A percentile compares a stretch with the other conserved stretches of the same genome.
These are phyloP conservation scores for Philonicus albiceps DNA, from an alignment of 2,888 invertebrate genomes.

Conservation along the genomic window DNA sequence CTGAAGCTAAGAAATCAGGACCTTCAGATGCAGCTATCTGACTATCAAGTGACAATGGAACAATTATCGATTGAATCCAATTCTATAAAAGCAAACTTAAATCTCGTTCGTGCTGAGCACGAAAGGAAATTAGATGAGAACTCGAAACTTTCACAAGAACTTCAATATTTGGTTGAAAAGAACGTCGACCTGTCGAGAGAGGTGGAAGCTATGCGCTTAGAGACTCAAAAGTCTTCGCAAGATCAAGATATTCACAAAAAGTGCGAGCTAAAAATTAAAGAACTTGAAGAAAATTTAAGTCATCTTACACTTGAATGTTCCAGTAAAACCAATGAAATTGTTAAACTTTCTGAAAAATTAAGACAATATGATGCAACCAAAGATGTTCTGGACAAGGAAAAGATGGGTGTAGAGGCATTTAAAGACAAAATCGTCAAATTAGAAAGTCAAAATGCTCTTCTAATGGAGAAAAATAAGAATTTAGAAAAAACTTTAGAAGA, in stretches of 20 bases:
- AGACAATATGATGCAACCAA: slow-evolving; percentile 61
- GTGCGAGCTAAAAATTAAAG: slow-evolving; percentile 47
- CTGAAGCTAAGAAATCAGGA: slow-evolving; percentile 54
- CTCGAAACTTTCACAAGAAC: slow-evolving; percentile 47
- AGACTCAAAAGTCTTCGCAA: slow-evolving; percentile 28
- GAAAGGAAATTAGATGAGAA: slow-evolving; percentile 51
- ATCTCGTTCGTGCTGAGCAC: slow-evolving; percentile 46
- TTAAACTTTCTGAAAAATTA: slow-evolving; percentile 61
- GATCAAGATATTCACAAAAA: slow-evolving; percentile 33
- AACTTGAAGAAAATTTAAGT: slow-evolving; percentile 46
- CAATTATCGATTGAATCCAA: slow-evolving; percentile 49
- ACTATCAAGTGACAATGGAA: slow-evolving; percentile 45
- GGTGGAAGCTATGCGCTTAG: slow-evolving; percentile 47
- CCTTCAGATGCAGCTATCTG: slow-evolving; percentile 53
- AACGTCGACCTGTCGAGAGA: slow-evolving; percentile 47
- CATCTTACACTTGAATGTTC: slow-evolving; percentile 52
- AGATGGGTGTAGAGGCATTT: slow-evolving; percentile 62
- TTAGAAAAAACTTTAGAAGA: slow-evolving; percentile 21
- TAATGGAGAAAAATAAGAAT: slow-evolving; percentile 52
- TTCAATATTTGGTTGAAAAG: slow-evolving; percentile 47
- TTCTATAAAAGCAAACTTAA: slow-evolving; percentile 45
- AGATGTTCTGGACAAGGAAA: slow-evolving; percentile 60
- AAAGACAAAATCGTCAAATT: slow-evolving; percentile 63
- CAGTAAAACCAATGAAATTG: slow-evolving; percentile 59
- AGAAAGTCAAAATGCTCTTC: slow-evolving; percentile 62